Evolutionary conservation across 2,113 vertebrate species (phyloP), one percentile per base, ranked within the genome.

Genomic region (Oxygymnocypris stewartii): DNA sequence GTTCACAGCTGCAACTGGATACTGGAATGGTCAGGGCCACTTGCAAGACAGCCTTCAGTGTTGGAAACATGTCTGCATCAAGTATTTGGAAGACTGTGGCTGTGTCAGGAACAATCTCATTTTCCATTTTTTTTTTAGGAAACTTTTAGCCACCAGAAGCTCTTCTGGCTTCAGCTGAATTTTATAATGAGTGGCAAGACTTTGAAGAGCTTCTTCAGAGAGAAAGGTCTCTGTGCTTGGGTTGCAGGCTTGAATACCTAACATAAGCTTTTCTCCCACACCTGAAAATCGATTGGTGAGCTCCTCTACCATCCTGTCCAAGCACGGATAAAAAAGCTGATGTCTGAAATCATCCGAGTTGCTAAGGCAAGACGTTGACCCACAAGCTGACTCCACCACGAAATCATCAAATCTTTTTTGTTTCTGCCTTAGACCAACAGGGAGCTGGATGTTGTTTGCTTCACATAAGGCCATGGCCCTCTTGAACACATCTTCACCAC

Each of bases 241-340:
- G 57, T 82, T 81, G 40, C 87, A 88, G 13, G 78, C 84, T 40
- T 88, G 79, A 67, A 88, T 85, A 12, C 84, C 87, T 51, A 6
- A 16, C 77, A 88, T 74, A 31, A 85, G 4, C n/a, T 47, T 65
- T 13, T 40, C 54, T 51, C 51, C 77, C 42, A 85, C 67, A 85
- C 25, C 54, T 37, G 78, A 82, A 76, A 88, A 88, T 16, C 57
- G 16, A 18, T 57, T 4, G 49, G 35, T 71, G 28, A 85, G 85
- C 85, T 87, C 85, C 28, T 49, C 8, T 23, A 78, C 14, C 82
- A 84, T 89, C n/a, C 85, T 71, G 54, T 89, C 81, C 35, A 87
- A 67, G 47, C 85, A 86, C 10, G 85, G 76, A 59, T 49, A 79
- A 42, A 49, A 86, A 8, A 86, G 11, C 1, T 31, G 28, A 31